Base-by-base conservation (phyloP, 2,888 invertebrate genomes). In the Tachina lurida region DNA sequence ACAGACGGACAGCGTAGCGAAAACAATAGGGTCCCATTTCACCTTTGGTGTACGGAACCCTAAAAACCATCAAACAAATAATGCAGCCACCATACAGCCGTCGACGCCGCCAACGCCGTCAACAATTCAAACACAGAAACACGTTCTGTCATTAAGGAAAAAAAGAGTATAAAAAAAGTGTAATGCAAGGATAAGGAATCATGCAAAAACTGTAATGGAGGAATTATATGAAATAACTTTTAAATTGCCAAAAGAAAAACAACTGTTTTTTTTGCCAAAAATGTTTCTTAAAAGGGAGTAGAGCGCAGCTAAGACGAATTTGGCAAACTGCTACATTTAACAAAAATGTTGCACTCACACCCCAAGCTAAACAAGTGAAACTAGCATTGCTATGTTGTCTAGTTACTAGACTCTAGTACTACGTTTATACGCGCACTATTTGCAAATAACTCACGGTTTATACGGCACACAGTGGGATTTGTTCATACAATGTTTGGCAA, bases 181-280 rank as follows among this genome's bases (percentile, higher is more conserved):
- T 60, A 68, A 45, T 68, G 19, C 74, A 58, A 54, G 58, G 67
- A 77, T 65, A 60, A 60, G 70, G 15, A 63, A 58, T 82, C 63
- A 47, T 39, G 54, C 19, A 13, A 52, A 68, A 63, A 15, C 2
- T 62, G 43, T 45, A 70, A 62, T 78, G 60, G n/a, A 63, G 52
- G 70, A 74, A 75, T 68, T 65, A 39, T 75, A 60, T 52, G 58
- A 71, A 82, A 82, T 52, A 74, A 77, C 62, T 85, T 63, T 74
- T 65, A 41, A 17, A 70, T 49, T 77, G 56, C 45, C 49, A 8
- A 56, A 58, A 47, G 62, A 75, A 75, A 83, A 67, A 41, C n/a
- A 63, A 71, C 67, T 67, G 45, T 41, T 49, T 49, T 39, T 19
- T 31, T 31, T 31, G 31, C 39, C 15, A 19, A 63, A 80, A 73